phyloP scores from a whole-genome alignment of 2,888 invertebrate species.

The Lathronympha strigana region DNA sequence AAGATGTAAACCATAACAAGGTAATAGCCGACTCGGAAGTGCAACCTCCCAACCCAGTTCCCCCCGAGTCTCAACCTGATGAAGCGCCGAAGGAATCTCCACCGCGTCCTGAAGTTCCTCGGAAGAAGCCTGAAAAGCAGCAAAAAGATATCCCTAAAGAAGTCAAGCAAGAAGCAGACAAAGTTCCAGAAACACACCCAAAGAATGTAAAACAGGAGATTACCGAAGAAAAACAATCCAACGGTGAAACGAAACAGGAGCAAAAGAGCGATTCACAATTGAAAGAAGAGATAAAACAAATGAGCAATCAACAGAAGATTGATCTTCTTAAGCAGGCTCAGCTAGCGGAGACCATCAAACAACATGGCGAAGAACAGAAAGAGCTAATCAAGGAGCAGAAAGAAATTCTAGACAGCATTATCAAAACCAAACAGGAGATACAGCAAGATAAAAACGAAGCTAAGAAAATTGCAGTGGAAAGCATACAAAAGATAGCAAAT shows the following conservation, averaged over 20 bases:
- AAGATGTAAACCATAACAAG: constrained; percentile 48
- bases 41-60: constrained; percentile 76
- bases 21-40: constrained; percentile 70
- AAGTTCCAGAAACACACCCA: constrained; percentile 65
- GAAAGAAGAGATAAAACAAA: constrained; percentile 45
- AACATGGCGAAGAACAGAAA: constrained; percentile 87
- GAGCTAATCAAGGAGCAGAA: constrained; percentile 88
- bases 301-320: constrained; percentile 55
- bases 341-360: constrained; percentile 86
- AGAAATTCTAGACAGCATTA: constrained; percentile 85
- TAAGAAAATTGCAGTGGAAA: constrained; percentile 79
- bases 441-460: constrained; percentile 77
- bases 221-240: constrained; percentile 54
- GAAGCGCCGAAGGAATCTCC: constrained; percentile 45
- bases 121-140: constrained; percentile 54
- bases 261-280: constrained; percentile 48
- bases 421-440: constrained; percentile 81
- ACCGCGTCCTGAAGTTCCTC: background rate
- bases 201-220: constrained; percentile 64
- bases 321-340: constrained; percentile 75
- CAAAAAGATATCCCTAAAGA: constrained; percentile 62
- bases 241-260: constrained; percentile 51
- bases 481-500: constrained; percentile 79
- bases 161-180: constrained; percentile 54
- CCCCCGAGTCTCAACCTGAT: constrained; percentile 72